Evolutionary conservation across 2,888 invertebrate genomes (phyloP).

Genomic region (Agrochola lota): DNA sequence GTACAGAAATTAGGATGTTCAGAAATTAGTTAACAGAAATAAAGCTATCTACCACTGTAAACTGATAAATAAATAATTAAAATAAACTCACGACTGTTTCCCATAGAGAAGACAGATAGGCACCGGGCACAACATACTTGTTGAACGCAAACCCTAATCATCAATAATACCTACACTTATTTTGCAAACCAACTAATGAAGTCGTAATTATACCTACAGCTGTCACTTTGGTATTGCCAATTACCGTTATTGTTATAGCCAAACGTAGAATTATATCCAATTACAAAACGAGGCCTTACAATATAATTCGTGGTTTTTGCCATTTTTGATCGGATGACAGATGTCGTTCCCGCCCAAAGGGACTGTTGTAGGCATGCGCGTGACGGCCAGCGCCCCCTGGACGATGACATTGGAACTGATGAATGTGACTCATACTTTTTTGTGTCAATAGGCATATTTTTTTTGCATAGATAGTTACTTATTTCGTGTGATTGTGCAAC

Average conservation of each 20-base stretch:
- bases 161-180: background rate
- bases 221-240: conserved; percentile 41
- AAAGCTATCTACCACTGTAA: background rate
- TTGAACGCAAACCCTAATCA: background rate
- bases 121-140: background rate
- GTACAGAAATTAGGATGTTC: background rate
- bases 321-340: conserved; percentile 69
- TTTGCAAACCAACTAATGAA: conserved; percentile 16
- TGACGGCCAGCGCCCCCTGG: conserved; percentile 68
- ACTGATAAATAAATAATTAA: background rate
- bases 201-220: conserved; percentile 9
- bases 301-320: conserved; percentile 65
- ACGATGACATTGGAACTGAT: conserved; percentile 58
- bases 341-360: conserved; percentile 70
- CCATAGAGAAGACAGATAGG: background rate
- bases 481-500: conserved; percentile 58
- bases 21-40: background rate
- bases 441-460: conserved; percentile 25
- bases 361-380: conserved; percentile 60
- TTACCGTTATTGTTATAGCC: conserved; percentile 40
- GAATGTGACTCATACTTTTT: conserved; percentile 60
- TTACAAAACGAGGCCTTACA: conserved; percentile 49
- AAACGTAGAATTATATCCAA: conserved; percentile 49
- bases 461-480: conserved; percentile 14
- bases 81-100: background rate